Percentiles rank a stretch among this genome's conserved stretches.
phyloP scores from a whole-genome alignment of 2,797 vertebrate species.

The Pangasius mekongensis region DNA sequence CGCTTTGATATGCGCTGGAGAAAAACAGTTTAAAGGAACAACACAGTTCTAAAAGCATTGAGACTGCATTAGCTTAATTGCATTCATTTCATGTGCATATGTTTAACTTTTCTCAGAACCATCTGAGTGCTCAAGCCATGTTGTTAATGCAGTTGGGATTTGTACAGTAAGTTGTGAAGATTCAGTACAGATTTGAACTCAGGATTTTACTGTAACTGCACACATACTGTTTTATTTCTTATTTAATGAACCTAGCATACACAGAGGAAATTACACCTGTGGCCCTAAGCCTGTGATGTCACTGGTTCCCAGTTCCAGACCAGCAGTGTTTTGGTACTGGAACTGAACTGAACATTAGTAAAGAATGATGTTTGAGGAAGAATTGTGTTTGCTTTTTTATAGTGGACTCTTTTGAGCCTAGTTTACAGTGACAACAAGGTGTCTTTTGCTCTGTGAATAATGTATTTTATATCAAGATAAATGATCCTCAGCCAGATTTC shows the following conservation, averaged over 20 bases:
- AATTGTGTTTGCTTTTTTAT: background rate
- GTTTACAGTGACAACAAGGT: background rate
- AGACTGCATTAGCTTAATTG: slow-evolving; percentile 18
- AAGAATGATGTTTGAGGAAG: background rate
- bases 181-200: background rate
- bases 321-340: background rate
- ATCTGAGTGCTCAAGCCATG: background rate
- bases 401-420: background rate
- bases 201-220: background rate
- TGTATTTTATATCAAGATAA: slow-evolving; percentile 5
- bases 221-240: background rate
- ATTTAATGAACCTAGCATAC: background rate
- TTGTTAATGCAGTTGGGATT: background rate
- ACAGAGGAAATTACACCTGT: background rate
- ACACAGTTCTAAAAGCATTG: background rate
- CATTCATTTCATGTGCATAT: background rate
- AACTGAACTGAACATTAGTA: background rate
- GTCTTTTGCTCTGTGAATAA: slow-evolving; percentile 16
- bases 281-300: background rate
- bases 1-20: background rate
- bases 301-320: background rate
- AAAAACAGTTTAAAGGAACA: background rate
- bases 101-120: background rate
- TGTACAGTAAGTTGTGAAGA: background rate
- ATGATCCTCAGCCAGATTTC: slow-evolving; percentile 58